Conservation (phyloP, 2,888 invertebrate genomes). For the Gibbula magus region DNA sequence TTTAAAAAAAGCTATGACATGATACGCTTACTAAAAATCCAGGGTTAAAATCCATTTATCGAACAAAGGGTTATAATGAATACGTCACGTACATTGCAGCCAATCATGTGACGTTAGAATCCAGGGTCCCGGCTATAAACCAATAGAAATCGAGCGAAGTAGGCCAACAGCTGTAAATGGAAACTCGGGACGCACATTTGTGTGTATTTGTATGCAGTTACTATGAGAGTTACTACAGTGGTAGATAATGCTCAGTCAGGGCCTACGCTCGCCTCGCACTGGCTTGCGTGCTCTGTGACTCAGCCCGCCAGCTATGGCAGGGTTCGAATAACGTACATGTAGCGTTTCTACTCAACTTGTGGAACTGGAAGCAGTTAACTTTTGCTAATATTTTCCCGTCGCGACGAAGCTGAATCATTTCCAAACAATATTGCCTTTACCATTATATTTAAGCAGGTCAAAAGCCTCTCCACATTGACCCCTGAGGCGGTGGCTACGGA, state of each 20-base stretch:
- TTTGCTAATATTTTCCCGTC: no score
- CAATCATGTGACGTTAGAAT: neutral
- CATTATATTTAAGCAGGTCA: no score
- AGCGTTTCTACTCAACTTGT: no score
- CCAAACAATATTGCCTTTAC: no score
- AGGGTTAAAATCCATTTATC: slow-evolving; percentile 17
- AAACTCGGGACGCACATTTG: slow-evolving; percentile 39
- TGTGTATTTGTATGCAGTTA: slow-evolving; percentile 50
- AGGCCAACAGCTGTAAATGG: slow-evolving; percentile 39
- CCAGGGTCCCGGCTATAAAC: slow-evolving; percentile 9
- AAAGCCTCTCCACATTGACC: no score
- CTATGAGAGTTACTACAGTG: slow-evolving; percentile 49
- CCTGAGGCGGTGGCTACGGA: no score
- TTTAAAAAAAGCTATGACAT: neutral
- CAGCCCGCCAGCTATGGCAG: neutral
- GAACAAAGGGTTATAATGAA: slow-evolving; percentile 22
- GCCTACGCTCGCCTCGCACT: slow-evolving; percentile 21
- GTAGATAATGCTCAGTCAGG: slow-evolving; percentile 39
- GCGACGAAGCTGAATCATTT: no score
- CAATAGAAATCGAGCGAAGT: slow-evolving; percentile 38
- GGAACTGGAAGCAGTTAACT: no score
- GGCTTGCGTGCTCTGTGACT: neutral
- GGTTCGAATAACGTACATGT: no score
- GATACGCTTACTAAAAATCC: neutral
- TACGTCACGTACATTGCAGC: neutral